Base-by-base conservation (phyloP, 2,888 invertebrate genomes). In the Colletes collaris region DNA sequence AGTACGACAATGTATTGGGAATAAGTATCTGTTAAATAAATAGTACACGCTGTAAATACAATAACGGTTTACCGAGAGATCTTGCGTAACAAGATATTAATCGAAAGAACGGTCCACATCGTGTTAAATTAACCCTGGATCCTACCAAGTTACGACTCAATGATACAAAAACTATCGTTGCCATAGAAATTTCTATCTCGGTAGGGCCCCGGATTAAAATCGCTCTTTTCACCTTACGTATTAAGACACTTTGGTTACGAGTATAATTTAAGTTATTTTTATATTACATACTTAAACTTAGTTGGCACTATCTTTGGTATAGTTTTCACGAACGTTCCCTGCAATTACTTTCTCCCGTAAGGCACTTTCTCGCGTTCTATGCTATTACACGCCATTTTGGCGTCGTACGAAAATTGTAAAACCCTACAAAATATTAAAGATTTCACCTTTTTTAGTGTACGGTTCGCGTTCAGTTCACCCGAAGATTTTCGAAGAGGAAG, bases 231-330 rank as follows among this genome's bases (percentile, higher is more conserved):
- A 10, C 6, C 40, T 16, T 56, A 44, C 50, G 40, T 50, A 52
- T n/a, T 19, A 52, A 55, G 4, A n/a, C 35, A 37, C 49, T 10
- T 58, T 27, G 40, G 37, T 46, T 74, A 62, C 37, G 40, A 68
- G 27, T 64, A 62, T 73, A 66, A 80, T 56, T 66, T 53, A 67
- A 27, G n/a, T 58, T 44, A 72, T 35, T 16, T 27, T 37, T 70
- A 63, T 37, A n/a, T 50, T 50, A 27, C 11, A 52, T n/a, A 37
- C 8, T 67, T 53, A 71, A 58, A 52, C 27, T 6, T 55, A 69
- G n/a, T 67, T 46, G 19, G 44, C 63, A 27, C 27, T 52, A 72
- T 56, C 67, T 81, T 71, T 71, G 77, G 69, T 50, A 71, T 59
- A 66, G 40, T 11, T 63, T 66, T 71, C 46, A 16, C 53, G 13